Base-by-base conservation (phyloP, 2,113 vertebrate genomes). In the Sander vitreus region DNA sequence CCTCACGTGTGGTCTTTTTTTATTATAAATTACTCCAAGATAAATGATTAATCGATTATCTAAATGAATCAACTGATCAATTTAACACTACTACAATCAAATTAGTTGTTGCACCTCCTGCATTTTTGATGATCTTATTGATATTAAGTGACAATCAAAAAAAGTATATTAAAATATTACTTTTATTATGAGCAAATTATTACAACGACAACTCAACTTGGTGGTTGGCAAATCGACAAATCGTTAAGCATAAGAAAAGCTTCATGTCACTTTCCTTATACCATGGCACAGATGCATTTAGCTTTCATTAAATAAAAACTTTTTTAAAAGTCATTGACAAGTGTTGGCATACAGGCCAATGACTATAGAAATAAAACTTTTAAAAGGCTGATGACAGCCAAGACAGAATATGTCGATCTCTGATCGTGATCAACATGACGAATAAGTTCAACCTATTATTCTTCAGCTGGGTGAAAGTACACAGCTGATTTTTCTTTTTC, bases 281-380 rank as follows among this genome's bases (percentile, higher is more conserved):
- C 18, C n/a, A 45, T 13, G 39, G 63, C 51, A 82, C 82, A 71
- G 65, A 69, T 55, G 63, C 63, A 58, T 80, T 86, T 58, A 71
- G 1, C 36, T 88, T 78, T 85, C 55, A 89, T 93, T 93, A 92
- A 93, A 93, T 91, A 78, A 79, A 79, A 71, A 65, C 33, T 33
- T 60, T 30, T 68, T 75, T 48, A 82, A 80, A 76, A 71, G 23
- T 81, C 80, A 43, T 19, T 36, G 76, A 70, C 50, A 39, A n/a
- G 55, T 33, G 63, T 23, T 55, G 43, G 27, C 19, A 57, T 7
- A 39, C 33, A 68, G 27, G 2, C 59, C 8, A 59, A 47, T n/a
- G 45, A 76, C 11, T 48, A 47, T 16, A 43, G 65, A 71, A 54
- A 55, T 13, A 45, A 55, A 3, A 4, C 3, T 80, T 73, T 69